Base-by-base conservation (phyloP, 2,113 vertebrate species). In the Myiozetetes cayanensis region DNA sequence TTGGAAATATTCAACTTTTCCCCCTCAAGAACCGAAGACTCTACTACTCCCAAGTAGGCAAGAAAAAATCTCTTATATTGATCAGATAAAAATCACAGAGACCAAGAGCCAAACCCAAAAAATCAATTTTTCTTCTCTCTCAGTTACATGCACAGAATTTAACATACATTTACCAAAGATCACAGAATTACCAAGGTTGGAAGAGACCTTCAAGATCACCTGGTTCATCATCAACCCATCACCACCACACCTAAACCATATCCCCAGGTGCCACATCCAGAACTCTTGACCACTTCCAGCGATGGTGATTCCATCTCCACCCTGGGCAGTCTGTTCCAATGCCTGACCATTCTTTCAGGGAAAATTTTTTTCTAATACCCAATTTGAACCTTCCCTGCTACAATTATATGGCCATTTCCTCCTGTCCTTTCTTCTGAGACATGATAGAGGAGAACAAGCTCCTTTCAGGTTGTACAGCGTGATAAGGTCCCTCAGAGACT, bases 401-500 rank as follows among this genome's bases (percentile, higher is more conserved):
- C 7, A 82, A 61, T 25, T 46, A 30, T 18, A 67, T 24, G 10
- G 23, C 33, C 33, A 46, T 35, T 61, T 75, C 46, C 27, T 35
- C 15, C 28, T 17, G 7, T 52, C 20, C 16, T 30, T 30, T 61
- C 39, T 53, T 7, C 10, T 30, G 31, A 61, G 6, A 72, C 24
- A 41, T 18, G 13, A 13, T 12, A 53, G 23, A 75, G 33, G 8
- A 75, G 53, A 75, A 21, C 10, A 52, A 8, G 20, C 39, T 53
- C 28, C 37, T n/a, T 25, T 39, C 20, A 61, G 46, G 20, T 18
- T n/a, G 16, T 15, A 22, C 8, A 35, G 21, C 53, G 23, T 21
- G 7, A 11, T 1, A 53, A 53, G 24, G 13, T 17, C 4, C 16
- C 14, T 8, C 28, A 0, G 0, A 53, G 10, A 16, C 39, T n/a